These are phyloP conservation scores for Hyles vespertilio DNA, from an alignment of 1,140 invertebrate genomes.

Conservation along the genomic window DNA sequence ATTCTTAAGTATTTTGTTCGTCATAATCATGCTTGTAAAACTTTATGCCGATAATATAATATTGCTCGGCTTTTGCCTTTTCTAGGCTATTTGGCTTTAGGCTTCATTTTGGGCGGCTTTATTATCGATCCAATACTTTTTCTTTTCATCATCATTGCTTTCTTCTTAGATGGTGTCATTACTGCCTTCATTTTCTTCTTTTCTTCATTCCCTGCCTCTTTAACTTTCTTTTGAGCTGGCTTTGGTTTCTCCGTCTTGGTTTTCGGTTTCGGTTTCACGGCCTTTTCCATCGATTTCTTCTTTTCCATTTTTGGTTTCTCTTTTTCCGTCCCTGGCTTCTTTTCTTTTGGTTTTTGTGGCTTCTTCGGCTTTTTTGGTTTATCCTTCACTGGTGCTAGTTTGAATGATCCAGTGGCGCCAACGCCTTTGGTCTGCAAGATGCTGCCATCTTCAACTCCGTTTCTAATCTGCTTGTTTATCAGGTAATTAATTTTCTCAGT, in stretches of 20 bases:
- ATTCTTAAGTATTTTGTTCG: too few relatives aligned
- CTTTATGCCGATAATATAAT: too few relatives aligned
- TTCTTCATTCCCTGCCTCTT: slow-evolving; percentile 1
- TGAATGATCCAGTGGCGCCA: slow-evolving; percentile 58
- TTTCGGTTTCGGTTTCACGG: slow-evolving; percentile 13
- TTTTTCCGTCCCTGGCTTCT: slow-evolving; percentile 8
- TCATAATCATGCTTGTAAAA: too few relatives aligned
- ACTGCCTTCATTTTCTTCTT: slow-evolving; percentile 15
- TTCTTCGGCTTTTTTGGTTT: slow-evolving; percentile 22
- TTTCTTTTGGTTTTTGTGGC: slow-evolving; percentile 19
- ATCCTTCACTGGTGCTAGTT: slow-evolving; percentile 32
- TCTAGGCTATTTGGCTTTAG: slow-evolving; percentile 17
- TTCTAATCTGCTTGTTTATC: slow-evolving; percentile 53
- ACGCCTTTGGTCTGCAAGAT: slow-evolving; percentile 52
- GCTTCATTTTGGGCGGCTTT: slow-evolving; percentile 63
- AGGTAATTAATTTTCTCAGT: slow-evolving; percentile 48
- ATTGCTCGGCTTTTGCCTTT: too few relatives aligned
- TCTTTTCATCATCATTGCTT: slow-evolving; percentile 43
- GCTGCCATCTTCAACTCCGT: slow-evolving; percentile 38
- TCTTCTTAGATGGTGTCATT: slow-evolving; percentile 45
- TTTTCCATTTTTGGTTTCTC: not conserved
- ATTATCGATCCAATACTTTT: slow-evolving; percentile 65
- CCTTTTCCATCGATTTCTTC: slow-evolving; percentile 17
- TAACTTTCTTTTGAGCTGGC: slow-evolving; percentile 9
- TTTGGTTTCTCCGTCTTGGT: slow-evolving; percentile 6